These are phyloP conservation scores for Sericinus montela DNA, from an alignment of 2,888 invertebrate species.

Conservation along the genomic window DNA sequence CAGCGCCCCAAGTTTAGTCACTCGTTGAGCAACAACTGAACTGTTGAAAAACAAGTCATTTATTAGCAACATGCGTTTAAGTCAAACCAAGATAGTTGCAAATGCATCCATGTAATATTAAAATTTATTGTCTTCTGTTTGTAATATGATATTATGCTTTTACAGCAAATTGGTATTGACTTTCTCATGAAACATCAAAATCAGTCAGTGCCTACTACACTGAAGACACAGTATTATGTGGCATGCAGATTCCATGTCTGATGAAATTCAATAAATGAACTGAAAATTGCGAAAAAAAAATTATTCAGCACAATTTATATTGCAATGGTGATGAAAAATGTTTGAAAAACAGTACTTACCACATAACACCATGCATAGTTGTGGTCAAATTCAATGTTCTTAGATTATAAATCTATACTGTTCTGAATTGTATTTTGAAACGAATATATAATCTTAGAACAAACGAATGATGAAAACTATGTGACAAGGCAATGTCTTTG, in stretches of 20 bases:
- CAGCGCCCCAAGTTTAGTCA: slow-evolving; percentile 77
- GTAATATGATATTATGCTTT: slow-evolving; percentile 40
- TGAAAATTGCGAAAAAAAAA: slow-evolving; percentile 21
- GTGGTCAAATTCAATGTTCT: slow-evolving; percentile 34
- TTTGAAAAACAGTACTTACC: slow-evolving; percentile 40
- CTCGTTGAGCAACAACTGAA: slow-evolving; percentile 77
- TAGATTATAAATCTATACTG: slow-evolving; percentile 27
- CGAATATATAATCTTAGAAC: slow-evolving; percentile 25
- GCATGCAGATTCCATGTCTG: slow-evolving; percentile 53
- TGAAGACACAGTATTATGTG: slow-evolving; percentile 74
- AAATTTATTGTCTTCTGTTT: not conserved
- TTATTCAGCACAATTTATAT: not conserved
- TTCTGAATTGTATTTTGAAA: slow-evolving; percentile 12
- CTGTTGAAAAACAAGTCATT: slow-evolving; percentile 79
- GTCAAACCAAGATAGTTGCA: slow-evolving; percentile 61
- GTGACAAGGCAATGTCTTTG: slow-evolving; percentile 25
- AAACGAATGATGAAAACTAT: slow-evolving; percentile 10
- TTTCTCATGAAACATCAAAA: slow-evolving; percentile 60
- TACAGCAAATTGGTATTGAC: slow-evolving; percentile 63
- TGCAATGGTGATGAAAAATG: not conserved
- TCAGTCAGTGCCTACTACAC: slow-evolving; percentile 53
- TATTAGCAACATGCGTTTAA: slow-evolving; percentile 78
- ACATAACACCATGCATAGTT: slow-evolving; percentile 75
- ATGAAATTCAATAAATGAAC: slow-evolving; percentile 15
- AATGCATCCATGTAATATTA: slow-evolving; percentile 39